phyloP scores from a whole-genome alignment of 2,888 invertebrate genomes.

The Drosophila eohydei region DNA sequence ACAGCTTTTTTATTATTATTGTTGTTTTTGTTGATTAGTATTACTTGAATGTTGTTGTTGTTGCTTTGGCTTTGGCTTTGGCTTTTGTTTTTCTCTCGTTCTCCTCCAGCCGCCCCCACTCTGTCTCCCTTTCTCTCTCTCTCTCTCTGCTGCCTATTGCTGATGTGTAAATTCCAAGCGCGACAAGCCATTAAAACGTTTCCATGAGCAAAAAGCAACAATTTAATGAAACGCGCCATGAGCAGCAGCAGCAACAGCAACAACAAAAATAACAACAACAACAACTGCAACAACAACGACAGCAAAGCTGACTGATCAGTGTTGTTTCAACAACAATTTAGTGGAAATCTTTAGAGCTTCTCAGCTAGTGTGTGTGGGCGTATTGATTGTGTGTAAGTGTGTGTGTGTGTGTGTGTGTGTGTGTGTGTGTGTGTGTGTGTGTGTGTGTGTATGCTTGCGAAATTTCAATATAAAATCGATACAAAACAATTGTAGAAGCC shows the following conservation, averaged over 20 bases:
- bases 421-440: conserved; percentile 7
- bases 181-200: conserved; percentile 76
- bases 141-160: conserved; percentile 25
- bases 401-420: conserved; percentile 10
- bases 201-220: conserved; percentile 54
- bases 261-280: conserved; percentile 25
- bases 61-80: conserved; percentile 27
- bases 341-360: conserved; percentile 58
- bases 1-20: conserved; percentile 42
- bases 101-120: background rate
- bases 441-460: conserved; percentile 26
- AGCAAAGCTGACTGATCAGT: conserved; percentile 45
- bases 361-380: conserved; percentile 36
- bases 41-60: conserved; percentile 14
- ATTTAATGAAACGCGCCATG: conserved; percentile 66
- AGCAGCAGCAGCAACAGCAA: conserved; percentile 31
- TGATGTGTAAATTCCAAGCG: conserved; percentile 72
- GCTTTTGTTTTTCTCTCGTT: conserved; percentile 24
- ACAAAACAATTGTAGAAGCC: conserved; percentile 3
- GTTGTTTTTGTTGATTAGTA: conserved; percentile 49
- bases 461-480: conserved; percentile 31
- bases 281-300: conserved; percentile 22
- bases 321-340: conserved; percentile 57
- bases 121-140: background rate
- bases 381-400: conserved; percentile 9